These are phyloP conservation scores for Mesorhabditis spiculigera DNA, from an alignment of 2,888 invertebrate genomes.

Conservation along the genomic window DNA sequence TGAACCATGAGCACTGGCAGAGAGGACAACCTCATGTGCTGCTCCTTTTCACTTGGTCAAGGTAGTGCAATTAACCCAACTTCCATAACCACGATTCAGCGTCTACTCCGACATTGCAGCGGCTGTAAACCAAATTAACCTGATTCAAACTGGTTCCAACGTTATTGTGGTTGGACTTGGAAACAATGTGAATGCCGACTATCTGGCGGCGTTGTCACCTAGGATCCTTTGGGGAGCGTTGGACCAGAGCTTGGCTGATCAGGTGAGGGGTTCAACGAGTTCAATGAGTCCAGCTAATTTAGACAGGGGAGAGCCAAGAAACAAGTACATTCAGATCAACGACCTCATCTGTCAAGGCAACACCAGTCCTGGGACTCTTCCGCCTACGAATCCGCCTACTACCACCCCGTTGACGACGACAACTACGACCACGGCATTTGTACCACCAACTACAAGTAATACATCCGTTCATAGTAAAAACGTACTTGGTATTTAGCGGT, in stretches of 20 bases:
- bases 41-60: neutral
- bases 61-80: neutral
- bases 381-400: slow-evolving; percentile 7
- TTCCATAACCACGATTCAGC: neutral
- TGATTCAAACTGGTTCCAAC: neutral
- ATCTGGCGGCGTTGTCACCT: neutral
- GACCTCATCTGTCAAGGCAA: neutral
- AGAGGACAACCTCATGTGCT: neutral
- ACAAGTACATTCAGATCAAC: neutral
- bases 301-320: neutral
- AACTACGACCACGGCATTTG: slow-evolving; percentile 1
- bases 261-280: neutral
- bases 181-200: neutral
- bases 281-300: too few relatives aligned
- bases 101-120: neutral
- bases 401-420: slow-evolving; percentile 5
- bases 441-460: neutral
- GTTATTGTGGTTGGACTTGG: neutral
- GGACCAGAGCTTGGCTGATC: neutral
- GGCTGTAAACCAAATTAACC: neutral
- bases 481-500: neutral
- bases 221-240: neutral
- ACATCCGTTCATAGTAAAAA: too few relatives aligned
- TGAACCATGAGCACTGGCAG: neutral
- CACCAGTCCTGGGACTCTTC: neutral